These are phyloP conservation scores for Sussaba pulchella DNA, from an alignment of 2,888 invertebrate species.

Conservation along the genomic window DNA sequence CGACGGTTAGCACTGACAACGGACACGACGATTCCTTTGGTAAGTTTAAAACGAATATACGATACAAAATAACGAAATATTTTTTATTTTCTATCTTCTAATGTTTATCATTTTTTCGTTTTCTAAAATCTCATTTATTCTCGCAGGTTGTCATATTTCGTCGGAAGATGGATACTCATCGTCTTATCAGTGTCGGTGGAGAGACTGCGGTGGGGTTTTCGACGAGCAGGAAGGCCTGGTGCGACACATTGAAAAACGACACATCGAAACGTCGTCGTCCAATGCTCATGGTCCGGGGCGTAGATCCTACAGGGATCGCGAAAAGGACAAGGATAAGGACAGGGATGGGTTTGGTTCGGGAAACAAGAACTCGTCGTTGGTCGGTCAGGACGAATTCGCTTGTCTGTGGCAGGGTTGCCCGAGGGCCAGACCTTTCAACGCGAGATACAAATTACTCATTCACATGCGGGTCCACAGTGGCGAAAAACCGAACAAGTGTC, in stretches of 20 bases:
- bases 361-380: slow-evolving; percentile 21
- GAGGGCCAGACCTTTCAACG: slow-evolving; percentile 96
- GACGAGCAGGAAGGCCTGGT: slow-evolving; percentile 92
- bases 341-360: slow-evolving; percentile 1
- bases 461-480: slow-evolving; percentile 99
- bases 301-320: slow-evolving; percentile 75
- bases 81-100: not conserved
- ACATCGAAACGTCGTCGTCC: slow-evolving; percentile 89
- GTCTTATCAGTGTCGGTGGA: slow-evolving; percentile 92
- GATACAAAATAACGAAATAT: not conserved
- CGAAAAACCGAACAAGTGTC: slow-evolving; percentile 98
- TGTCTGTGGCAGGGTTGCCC: slow-evolving; percentile 98
- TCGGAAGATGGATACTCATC: slow-evolving; percentile 73
- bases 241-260: slow-evolving; percentile 93
- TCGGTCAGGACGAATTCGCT: slow-evolving; percentile 90
- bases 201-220: slow-evolving; percentile 92
- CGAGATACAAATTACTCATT: slow-evolving; percentile 97
- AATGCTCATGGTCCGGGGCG: slow-evolving; percentile 76
- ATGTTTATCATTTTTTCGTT: not conserved
- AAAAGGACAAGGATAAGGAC: slow-evolving; percentile 67
- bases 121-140: slow-evolving; percentile 23
- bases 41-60: slow-evolving; percentile 63
- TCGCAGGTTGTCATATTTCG: slow-evolving; percentile 71
- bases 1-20: slow-evolving; percentile 35
- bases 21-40: slow-evolving; percentile 72